Conservation (phyloP, 1,140 invertebrate genomes). For the Drosophila tsacasi region DNA sequence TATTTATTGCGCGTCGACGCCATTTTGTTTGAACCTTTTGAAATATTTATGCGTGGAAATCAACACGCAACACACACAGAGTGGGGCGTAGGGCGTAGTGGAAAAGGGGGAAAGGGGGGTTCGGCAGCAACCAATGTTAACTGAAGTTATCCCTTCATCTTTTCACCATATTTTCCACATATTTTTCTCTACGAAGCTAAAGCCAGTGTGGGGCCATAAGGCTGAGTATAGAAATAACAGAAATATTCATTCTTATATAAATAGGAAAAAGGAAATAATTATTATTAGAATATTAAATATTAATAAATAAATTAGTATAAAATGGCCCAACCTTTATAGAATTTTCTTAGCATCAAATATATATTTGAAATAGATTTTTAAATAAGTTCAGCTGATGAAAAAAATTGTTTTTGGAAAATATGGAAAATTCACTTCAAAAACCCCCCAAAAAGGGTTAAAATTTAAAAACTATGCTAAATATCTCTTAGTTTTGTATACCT, state of each 20-base stretch:
- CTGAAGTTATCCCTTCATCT: slow-evolving; percentile 28
- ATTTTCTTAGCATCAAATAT: no score
- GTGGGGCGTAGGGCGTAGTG: slow-evolving; percentile 3
- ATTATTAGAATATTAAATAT: no score
- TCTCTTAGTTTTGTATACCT: no score
- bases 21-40: slow-evolving; percentile 83
- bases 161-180: slow-evolving; percentile 1
- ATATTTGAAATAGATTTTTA: no score
- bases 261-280: no score
- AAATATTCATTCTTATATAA: no score
- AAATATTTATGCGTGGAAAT: slow-evolving; percentile 84
- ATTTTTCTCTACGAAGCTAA: background rate
- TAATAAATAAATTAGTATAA: no score
- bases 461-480: background rate
- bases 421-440: background rate
- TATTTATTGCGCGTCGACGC: slow-evolving; percentile 83
- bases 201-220: no score
- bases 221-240: no score
- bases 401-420: background rate
- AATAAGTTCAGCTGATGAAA: no score
- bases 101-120: background rate
- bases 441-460: background rate
- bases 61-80: slow-evolving; percentile 72
- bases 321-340: no score
- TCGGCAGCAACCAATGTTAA: slow-evolving; percentile 40